phyloP scores from a whole-genome alignment of 2,888 invertebrate species.

The Mycalesis mineus region DNA sequence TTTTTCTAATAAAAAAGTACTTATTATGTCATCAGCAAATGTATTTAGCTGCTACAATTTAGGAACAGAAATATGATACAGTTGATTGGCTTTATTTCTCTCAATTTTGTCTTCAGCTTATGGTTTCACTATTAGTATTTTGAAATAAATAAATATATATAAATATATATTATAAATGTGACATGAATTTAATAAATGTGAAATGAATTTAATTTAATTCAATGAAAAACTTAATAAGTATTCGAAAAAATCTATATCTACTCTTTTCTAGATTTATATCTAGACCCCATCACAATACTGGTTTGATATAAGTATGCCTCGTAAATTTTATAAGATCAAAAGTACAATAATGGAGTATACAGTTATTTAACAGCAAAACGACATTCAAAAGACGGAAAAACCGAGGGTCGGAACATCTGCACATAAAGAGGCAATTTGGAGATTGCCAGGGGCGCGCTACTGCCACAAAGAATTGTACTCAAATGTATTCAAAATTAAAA shows the following conservation, averaged over 20 bases:
- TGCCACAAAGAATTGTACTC: constrained; percentile 72
- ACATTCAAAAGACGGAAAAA: constrained; percentile 78
- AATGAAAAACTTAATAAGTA: too few relatives aligned
- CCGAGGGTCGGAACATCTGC: constrained; percentile 77
- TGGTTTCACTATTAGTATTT: constrained; percentile 7
- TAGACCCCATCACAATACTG: neutral
- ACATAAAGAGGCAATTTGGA: constrained; percentile 79
- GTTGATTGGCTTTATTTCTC: constrained; percentile 9
- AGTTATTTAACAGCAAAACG: constrained; percentile 76
- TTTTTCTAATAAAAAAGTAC: constrained; percentile 30
- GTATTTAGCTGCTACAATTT: constrained; percentile 16
- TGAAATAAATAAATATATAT: too few relatives aligned
- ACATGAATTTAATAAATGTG: too few relatives aligned
- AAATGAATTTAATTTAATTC: too few relatives aligned
- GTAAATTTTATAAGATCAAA: constrained; percentile 44
- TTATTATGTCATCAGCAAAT: constrained; percentile 18
- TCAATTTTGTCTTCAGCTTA: neutral
- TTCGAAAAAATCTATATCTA: too few relatives aligned
- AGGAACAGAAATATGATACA: constrained; percentile 6
- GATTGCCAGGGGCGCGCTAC: constrained; percentile 75
- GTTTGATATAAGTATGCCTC: neutral
- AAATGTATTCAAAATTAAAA: constrained; percentile 76
- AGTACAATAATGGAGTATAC: constrained; percentile 73
- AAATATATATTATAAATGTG: too few relatives aligned
- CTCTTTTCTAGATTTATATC: too few relatives aligned